Conservation (phyloP, 2,113 vertebrate species). For the Rousettus leschenaultii region DNA sequence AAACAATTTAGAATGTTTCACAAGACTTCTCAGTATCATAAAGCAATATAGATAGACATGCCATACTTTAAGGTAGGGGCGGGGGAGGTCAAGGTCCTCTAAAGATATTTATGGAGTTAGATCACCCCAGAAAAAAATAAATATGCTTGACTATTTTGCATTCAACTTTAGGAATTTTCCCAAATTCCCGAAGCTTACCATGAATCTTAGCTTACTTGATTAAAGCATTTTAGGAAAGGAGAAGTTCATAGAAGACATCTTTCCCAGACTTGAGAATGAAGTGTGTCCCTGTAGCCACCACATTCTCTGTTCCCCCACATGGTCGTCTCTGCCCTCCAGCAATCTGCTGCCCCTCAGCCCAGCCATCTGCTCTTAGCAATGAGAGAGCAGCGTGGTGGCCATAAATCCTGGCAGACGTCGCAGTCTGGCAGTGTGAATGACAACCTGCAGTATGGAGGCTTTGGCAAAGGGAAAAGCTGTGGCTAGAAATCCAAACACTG, state of each 20-base stretch:
- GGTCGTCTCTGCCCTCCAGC: slow-evolving; percentile 80
- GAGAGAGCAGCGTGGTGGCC: slow-evolving; percentile 78
- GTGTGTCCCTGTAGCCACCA: background rate
- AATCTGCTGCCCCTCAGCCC: slow-evolving; percentile 82
- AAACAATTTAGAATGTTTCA: background rate
- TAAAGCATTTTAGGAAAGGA: background rate
- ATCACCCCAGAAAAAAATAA: background rate
- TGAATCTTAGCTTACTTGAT: background rate
- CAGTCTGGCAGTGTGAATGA: slow-evolving; percentile 81
- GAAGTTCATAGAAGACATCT: background rate
- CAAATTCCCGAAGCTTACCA: background rate
- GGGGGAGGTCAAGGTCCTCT: background rate
- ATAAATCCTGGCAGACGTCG: slow-evolving; percentile 79
- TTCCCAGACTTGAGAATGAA: slow-evolving; percentile 37
- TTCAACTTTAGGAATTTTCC: background rate
- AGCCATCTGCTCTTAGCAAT: slow-evolving; percentile 82
- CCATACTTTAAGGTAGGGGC: background rate
- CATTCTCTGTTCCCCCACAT: slow-evolving; percentile 56
- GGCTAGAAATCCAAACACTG: slow-evolving; percentile 79
- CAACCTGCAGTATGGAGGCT: slow-evolving; percentile 77
- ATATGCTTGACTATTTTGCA: background rate
- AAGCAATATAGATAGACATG: background rate
- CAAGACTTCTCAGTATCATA: background rate
- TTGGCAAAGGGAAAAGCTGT: slow-evolving; percentile 79
- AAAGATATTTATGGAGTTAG: background rate